Evolutionary conservation across 2,888 invertebrate species (phyloP).

Genomic region (Orgyia antiqua): DNA sequence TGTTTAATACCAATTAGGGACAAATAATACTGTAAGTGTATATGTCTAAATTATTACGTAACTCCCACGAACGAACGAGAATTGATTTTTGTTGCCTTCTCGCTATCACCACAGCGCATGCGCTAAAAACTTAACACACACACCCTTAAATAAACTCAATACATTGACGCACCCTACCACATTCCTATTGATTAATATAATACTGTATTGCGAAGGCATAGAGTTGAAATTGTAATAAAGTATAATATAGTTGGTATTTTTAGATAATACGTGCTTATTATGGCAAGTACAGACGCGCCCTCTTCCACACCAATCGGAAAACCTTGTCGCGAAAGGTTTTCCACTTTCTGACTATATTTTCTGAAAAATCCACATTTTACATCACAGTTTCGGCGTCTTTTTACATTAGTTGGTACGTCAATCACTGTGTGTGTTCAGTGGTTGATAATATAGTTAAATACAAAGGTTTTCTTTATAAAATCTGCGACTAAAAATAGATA

Average conservation of each 20-base stretch:
- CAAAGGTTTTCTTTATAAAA: constrained; percentile 22
- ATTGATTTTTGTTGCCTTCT: constrained; percentile 71
- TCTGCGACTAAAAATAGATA: constrained; percentile 56
- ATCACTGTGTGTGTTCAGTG: constrained; percentile 33
- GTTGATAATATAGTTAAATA: constrained; percentile 15
- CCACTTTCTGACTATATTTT: constrained; percentile 56
- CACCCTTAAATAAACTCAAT: constrained; percentile 30
- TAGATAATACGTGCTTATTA: constrained; percentile 68
- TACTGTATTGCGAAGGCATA: constrained; percentile 16
- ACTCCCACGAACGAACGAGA: constrained; percentile 62
- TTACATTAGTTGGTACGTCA: constrained; percentile 26
- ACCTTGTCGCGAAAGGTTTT: constrained; percentile 62
- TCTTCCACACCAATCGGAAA: constrained; percentile 70
- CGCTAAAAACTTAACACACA: constrained; percentile 53
- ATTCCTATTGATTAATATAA: constrained; percentile 16
- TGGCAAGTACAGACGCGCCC: constrained; percentile 62
- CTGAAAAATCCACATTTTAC: constrained; percentile 48
- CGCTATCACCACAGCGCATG: constrained; percentile 50
- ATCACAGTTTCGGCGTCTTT: constrained; percentile 32
- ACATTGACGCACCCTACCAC: constrained; percentile 37
- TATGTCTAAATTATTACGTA: constrained; percentile 65
- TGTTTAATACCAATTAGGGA: constrained; percentile 52
- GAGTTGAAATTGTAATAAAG: constrained; percentile 13
- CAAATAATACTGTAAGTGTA: constrained; percentile 45
- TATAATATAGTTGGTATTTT: constrained; percentile 51